Percentiles rank a stretch among this genome's conserved stretches.
These are phyloP conservation scores for Pogonomyrmex barbatus DNA, from an alignment of 1,140 invertebrate genomes.

Conservation along the genomic window DNA sequence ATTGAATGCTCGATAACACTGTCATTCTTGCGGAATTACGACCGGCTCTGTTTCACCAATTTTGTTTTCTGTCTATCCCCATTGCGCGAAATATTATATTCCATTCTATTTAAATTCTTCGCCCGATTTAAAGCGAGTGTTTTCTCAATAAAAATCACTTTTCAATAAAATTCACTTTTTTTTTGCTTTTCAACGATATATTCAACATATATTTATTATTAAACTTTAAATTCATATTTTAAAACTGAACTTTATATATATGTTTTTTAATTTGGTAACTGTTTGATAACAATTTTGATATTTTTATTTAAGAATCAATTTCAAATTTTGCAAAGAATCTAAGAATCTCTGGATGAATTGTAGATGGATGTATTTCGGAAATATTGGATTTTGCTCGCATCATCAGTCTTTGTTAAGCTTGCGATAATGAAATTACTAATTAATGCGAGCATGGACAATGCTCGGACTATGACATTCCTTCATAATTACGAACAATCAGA, in stretches of 20 bases:
- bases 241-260: not conserved
- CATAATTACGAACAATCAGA: not conserved
- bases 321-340: not conserved
- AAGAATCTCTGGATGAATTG: not conserved
- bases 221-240: not conserved
- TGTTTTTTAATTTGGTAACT: not conserved
- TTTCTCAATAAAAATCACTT: not conserved
- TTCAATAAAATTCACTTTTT: not conserved
- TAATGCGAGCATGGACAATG: not conserved
- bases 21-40: not conserved
- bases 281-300: not conserved
- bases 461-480: not conserved
- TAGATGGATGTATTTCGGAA: not conserved
- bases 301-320: not conserved
- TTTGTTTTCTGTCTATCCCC: not conserved
- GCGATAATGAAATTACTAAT: not conserved
- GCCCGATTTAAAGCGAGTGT: too few relatives aligned
- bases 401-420: not conserved
- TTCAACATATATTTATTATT: not conserved
- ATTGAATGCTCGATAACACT: slow-evolving; percentile 31
- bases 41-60: not conserved
- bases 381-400: not conserved
- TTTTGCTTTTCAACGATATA: not conserved
- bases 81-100: not conserved
- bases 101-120: not conserved